These are phyloP conservation scores for Amiota mariae DNA, from an alignment of 2,888 invertebrate species.

Conservation along the genomic window DNA sequence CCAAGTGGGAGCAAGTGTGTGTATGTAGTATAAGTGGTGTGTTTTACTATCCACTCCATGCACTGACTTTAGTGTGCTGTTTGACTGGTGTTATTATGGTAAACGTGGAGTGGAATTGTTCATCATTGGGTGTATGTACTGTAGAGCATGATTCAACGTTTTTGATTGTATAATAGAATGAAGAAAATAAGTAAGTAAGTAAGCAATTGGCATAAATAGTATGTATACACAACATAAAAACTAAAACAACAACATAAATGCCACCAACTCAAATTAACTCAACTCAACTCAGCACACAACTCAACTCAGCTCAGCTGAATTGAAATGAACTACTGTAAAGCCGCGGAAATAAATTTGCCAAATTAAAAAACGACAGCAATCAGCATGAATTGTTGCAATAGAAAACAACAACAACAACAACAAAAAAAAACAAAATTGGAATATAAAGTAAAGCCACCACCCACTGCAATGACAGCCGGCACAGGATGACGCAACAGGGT, in stretches of 20 bases:
- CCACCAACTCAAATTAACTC: conserved; percentile 17
- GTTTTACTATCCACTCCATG: conserved; percentile 14
- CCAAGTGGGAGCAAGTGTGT: conserved; percentile 3
- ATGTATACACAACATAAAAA: background rate
- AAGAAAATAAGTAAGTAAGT: background rate
- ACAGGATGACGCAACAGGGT: conserved; percentile 70
- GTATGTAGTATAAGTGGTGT: background rate
- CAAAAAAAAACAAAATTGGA: conserved; percentile 7
- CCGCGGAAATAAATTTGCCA: conserved; percentile 66
- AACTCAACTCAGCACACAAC: background rate
- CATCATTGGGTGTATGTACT: conserved; percentile 33
- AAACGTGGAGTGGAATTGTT: conserved; percentile 44
- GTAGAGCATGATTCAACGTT: conserved; percentile 49
- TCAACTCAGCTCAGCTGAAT: background rate
- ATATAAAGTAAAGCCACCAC: conserved; percentile 47
- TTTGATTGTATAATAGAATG: conserved; percentile 6
- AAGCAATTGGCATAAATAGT: conserved; percentile 2
- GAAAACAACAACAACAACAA: background rate
- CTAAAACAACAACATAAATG: conserved; percentile 41
- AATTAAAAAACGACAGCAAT: conserved; percentile 64
- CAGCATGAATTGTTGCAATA: conserved; percentile 33
- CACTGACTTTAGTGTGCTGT: background rate
- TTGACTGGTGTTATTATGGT: background rate
- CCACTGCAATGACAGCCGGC: conserved; percentile 55
- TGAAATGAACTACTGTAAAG: conserved; percentile 53